Conservation (phyloP, 1,140 invertebrate genomes). For the Procambarus virginalis region DNA sequence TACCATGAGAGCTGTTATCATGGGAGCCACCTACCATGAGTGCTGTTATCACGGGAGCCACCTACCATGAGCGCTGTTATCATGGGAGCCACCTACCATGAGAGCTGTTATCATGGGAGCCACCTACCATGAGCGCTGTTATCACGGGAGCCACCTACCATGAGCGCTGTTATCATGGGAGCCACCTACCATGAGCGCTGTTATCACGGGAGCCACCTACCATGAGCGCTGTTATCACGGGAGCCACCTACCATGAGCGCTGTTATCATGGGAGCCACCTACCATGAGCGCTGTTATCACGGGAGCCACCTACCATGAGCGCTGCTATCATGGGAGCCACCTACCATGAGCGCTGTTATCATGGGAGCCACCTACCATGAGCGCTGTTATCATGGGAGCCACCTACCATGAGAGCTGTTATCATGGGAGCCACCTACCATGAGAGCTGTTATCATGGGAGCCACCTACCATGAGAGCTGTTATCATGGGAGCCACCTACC, state of each 20-base stretch:
- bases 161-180: not conserved
- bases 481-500: not conserved
- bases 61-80: not conserved
- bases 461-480: not conserved
- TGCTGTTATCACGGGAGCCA: not conserved
- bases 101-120: not conserved
- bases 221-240: not conserved
- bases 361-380: not conserved
- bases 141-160: not conserved
- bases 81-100: not conserved
- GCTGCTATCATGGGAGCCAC: not conserved
- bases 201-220: not conserved
- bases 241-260: not conserved
- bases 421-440: not conserved
- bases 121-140: not conserved
- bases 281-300: not conserved
- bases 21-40: conserved; percentile 43
- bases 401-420: not conserved
- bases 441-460: not conserved
- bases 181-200: not conserved
- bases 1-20: conserved; percentile 38
- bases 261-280: not conserved
- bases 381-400: not conserved
- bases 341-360: not conserved
- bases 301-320: not conserved